Evolutionary conservation across 1,140 invertebrate species (phyloP), one percentile per base, ranked within the genome.

Genomic region (Calycopis cecrops): DNA sequence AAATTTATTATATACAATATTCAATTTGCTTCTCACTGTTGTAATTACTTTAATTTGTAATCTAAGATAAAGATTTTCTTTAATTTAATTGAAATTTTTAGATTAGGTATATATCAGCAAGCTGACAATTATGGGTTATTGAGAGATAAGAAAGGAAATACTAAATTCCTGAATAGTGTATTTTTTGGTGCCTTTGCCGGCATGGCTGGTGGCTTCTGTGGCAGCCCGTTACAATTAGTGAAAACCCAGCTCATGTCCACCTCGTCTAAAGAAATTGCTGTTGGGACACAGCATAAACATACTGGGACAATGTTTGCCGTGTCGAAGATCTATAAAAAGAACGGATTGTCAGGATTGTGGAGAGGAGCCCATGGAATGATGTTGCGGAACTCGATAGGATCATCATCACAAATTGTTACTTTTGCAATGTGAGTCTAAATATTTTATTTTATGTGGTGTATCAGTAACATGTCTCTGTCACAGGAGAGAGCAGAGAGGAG

Each of bases 171-270:
- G 0, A 87, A 85, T 18, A 87, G 87, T 66, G 54, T 88, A 17
- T 68, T 85, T 35, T 81, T 85, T 65, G 87, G 87, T 0, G 78
- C 71, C 0, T 47, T 88, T n/a, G 67, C 86, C 12, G 86, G 87
- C 4, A 79, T 83, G 68, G 65, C 69, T 21, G 86, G 85, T 12
- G 87, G 75, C 0, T 65, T 84, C 11, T 76, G 82, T 35, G 87
- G 87, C 0, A 89, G 95, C 83, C 96, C 96, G 0, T 89, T 97
- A 12, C 96, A 95, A 73, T 77, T 98, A 84, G 89, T 98, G 6
- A 98, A 98, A 88, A 97, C 95, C 0, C 96, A 98, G 73, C 83
- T 98, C 6, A 97, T 98, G 88, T 92, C 96, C 0, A 92, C 94
- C 69, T 92, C 93, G 1, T 92, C 92, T 0, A 84, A 90, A 53